A percentile compares a stretch with the other conserved stretches of the same genome.
Conservation (phyloP, 2,888 invertebrate species). For the Metalampra italica region DNA sequence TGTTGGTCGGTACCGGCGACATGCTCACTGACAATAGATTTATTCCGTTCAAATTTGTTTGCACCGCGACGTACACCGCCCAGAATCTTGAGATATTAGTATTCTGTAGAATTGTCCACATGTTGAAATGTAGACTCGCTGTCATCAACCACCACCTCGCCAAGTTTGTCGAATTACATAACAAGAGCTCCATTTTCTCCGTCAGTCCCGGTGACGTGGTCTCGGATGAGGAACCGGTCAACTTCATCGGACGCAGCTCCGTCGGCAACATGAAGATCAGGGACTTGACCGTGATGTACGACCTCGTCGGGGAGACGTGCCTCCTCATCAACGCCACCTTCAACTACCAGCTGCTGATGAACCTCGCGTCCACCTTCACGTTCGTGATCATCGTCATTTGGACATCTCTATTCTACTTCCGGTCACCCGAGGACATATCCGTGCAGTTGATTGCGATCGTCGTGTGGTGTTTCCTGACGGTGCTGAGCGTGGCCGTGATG, state of each 20-base stretch:
- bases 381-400: conserved; percentile 46
- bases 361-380: conserved; percentile 42
- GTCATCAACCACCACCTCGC: conserved; percentile 37
- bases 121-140: conserved; percentile 33
- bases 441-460: conserved; percentile 30
- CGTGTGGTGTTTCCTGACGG: conserved; percentile 35
- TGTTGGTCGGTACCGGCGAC: conserved; percentile 19
- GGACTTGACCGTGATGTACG: conserved; percentile 40
- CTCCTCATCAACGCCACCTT: conserved; percentile 40
- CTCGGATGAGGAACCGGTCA: conserved; percentile 16
- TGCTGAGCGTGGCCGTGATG: conserved; percentile 35
- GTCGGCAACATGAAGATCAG: conserved; percentile 35
- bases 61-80: conserved; percentile 28
- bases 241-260: conserved; percentile 30
- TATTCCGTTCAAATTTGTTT: conserved; percentile 13
- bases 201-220: conserved; percentile 22
- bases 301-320: conserved; percentile 40
- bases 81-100: conserved; percentile 33
- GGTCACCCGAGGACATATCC: conserved; percentile 21
- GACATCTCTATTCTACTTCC: conserved; percentile 38
- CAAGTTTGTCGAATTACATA: conserved; percentile 33
- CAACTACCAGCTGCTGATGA: conserved; percentile 52
- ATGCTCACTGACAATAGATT: conserved; percentile 16
- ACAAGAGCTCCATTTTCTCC: conserved; percentile 26
- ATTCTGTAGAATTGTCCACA: conserved; percentile 39